These are phyloP conservation scores for Epizoanthus rinbou DNA, from an alignment of 92 coral and sea anemone species.

Conservation along the genomic window DNA sequence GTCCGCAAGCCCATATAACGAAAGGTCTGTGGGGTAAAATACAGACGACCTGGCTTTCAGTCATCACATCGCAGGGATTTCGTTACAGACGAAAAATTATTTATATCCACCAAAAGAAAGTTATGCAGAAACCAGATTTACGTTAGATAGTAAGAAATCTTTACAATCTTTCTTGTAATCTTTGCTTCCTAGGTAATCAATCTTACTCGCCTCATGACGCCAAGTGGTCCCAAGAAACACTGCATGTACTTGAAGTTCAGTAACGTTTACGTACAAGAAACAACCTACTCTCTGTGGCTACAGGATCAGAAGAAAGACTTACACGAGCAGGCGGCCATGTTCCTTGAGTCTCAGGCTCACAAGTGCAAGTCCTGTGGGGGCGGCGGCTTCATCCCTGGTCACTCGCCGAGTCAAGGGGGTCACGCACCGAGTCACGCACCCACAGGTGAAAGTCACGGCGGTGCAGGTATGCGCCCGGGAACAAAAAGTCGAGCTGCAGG, in stretches of 20 bases:
- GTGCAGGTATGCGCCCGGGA: not conserved
- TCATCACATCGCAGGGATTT: too few relatives aligned
- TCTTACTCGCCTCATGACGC: constrained; percentile 85
- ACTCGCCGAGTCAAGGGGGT: not conserved
- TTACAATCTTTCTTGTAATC: not conserved
- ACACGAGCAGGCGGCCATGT: constrained; percentile 92
- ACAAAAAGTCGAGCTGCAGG: constrained; percentile 36
- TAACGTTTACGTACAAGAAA: constrained; percentile 91
- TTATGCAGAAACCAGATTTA: too few relatives aligned
- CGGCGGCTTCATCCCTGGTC: constrained; percentile 85
- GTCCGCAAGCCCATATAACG: too few relatives aligned
- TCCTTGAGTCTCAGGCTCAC: constrained; percentile 96
- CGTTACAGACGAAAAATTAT: too few relatives aligned
- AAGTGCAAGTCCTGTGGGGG: constrained; percentile 95
- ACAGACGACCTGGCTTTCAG: too few relatives aligned
- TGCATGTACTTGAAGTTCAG: constrained; percentile 85
- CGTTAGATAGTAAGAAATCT: not conserved
- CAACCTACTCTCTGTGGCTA: constrained; percentile 91
- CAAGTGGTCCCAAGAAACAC: constrained; percentile 85
- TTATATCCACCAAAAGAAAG: too few relatives aligned
- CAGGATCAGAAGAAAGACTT: constrained; percentile 83
- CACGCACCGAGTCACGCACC: constrained; percentile 23
- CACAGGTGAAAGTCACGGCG: constrained; percentile 3
- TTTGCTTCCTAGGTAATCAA: constrained; percentile 61
- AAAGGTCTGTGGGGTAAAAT: too few relatives aligned